Evolutionary conservation across 2,888 invertebrate genomes (phyloP).

Genomic region (Falcaria lacertinaria): DNA sequence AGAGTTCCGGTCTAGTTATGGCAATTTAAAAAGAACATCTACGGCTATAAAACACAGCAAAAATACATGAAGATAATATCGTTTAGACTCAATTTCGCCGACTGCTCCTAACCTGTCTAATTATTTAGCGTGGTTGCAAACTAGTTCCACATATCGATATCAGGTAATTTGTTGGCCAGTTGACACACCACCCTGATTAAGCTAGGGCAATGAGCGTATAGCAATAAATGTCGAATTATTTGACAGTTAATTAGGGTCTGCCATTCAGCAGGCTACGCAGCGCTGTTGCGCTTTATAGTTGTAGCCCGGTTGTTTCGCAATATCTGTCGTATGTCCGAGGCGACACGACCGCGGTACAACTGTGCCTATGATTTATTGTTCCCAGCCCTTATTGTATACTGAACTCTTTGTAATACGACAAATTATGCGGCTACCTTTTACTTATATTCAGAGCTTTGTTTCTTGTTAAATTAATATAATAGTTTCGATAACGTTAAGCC

Average conservation of each 20-base stretch:
- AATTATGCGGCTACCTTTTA: constrained; percentile 63
- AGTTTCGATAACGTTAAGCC: constrained; percentile 27
- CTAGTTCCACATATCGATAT: constrained; percentile 12
- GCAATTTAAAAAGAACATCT: neutral
- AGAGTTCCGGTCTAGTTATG: neutral
- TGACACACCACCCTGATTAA: constrained; percentile 18
- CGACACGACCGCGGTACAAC: constrained; percentile 38
- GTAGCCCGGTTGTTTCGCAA: constrained; percentile 61
- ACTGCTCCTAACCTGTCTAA: neutral
- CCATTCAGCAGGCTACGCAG: constrained; percentile 49
- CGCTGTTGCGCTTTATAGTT: constrained; percentile 55
- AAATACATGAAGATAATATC: constrained; percentile 1
- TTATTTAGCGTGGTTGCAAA: constrained; percentile 4
- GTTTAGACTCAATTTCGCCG: no score
- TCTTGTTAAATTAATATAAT: constrained; percentile 31
- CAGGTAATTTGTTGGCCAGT: constrained; percentile 19
- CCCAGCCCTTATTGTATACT: constrained; percentile 43
- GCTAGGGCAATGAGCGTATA: constrained; percentile 35
- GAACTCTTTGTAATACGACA: constrained; percentile 69
- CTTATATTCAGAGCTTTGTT: constrained; percentile 45
- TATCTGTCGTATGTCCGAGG: constrained; percentile 52
- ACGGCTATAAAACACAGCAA: constrained; percentile 1
- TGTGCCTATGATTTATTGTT: constrained; percentile 61
- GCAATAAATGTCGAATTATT: constrained; percentile 66
- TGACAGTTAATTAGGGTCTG: constrained; percentile 75